Evolutionary conservation across 2,888 invertebrate species (phyloP).

Genomic region (Dendrolimus houi): DNA sequence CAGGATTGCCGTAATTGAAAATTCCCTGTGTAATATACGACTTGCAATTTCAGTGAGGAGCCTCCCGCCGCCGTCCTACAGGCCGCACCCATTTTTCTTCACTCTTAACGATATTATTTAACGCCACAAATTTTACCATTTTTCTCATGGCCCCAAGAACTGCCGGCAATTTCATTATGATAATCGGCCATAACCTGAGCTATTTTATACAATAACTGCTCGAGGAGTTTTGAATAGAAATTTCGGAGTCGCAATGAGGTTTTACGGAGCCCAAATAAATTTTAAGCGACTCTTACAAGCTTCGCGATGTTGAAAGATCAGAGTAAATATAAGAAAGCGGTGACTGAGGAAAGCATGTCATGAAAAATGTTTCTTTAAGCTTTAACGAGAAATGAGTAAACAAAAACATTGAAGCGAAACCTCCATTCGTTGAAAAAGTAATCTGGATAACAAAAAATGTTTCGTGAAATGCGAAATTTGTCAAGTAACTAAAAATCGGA

Average conservation of each 20-base stretch:
- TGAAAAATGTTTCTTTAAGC: constrained; percentile 18
- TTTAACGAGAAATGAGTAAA: constrained; percentile 8
- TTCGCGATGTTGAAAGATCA: constrained; percentile 8
- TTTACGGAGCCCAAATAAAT: constrained; percentile 18
- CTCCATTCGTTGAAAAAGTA: constrained; percentile 11
- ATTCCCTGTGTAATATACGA: constrained; percentile 74
- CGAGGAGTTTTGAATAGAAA: constrained; percentile 31
- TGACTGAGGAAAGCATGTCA: constrained; percentile 9
- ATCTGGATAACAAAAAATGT: constrained; percentile 19
- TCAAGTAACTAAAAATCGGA: constrained; percentile 17
- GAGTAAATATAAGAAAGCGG: constrained; percentile 8
- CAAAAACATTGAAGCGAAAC: constrained; percentile 8
- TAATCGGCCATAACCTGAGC: constrained; percentile 58
- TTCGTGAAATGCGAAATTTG: constrained; percentile 18
- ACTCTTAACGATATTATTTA: constrained; percentile 72
- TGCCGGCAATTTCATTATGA: constrained; percentile 69
- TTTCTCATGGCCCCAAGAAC: constrained; percentile 53
- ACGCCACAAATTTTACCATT: constrained; percentile 69
- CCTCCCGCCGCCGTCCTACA: constrained; percentile 42
- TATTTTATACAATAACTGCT: constrained; percentile 37
- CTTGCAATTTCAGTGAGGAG: constrained; percentile 67
- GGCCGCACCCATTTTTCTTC: constrained; percentile 63
- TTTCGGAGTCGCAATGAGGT: constrained; percentile 21
- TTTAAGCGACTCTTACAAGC: constrained; percentile 12
- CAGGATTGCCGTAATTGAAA: constrained; percentile 74